phyloP scores from a whole-genome alignment of 2,113 vertebrate genomes.

The Callionymus lyra region DNA sequence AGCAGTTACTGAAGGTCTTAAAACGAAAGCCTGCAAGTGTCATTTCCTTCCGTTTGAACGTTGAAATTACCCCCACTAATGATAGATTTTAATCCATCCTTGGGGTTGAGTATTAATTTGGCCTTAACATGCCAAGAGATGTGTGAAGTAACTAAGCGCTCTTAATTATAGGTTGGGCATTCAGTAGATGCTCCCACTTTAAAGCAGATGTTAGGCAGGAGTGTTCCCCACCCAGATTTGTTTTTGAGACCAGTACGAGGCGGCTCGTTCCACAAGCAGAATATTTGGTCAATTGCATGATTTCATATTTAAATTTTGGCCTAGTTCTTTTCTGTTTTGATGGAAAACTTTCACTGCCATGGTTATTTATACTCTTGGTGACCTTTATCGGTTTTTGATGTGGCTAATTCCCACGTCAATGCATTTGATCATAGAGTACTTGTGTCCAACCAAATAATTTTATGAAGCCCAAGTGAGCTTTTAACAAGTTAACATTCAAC shows the following conservation, averaged over 20 bases:
- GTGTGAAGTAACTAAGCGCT: constrained; percentile 39
- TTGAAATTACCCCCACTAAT: constrained; percentile 28
- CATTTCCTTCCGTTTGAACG: constrained; percentile 26
- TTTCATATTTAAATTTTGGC: constrained; percentile 10
- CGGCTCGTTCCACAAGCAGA: constrained; percentile 8
- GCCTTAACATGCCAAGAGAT: constrained; percentile 26
- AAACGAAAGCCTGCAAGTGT: constrained; percentile 13
- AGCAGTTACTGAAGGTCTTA: neutral
- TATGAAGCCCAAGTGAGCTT: too few species aligned
- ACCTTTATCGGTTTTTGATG: too few species aligned
- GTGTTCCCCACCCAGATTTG: constrained; percentile 9
- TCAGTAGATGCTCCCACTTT: constrained; percentile 19
- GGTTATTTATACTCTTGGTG: too few species aligned
- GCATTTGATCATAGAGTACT: too few species aligned
- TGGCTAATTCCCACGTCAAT: too few species aligned
- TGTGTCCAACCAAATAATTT: too few species aligned
- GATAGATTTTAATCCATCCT: constrained; percentile 27
- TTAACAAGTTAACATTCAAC: too few species aligned
- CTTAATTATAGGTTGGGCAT: constrained; percentile 44
- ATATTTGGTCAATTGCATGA: constrained; percentile 4
- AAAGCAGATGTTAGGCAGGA: constrained; percentile 26
- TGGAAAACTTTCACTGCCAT: constrained; percentile 1
- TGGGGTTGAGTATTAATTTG: constrained; percentile 21
- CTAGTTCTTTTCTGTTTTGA: too few species aligned
- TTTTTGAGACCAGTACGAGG: neutral